Conservation (phyloP, 2,113 vertebrate species). For the Syngnathoides biaculeatus region DNA sequence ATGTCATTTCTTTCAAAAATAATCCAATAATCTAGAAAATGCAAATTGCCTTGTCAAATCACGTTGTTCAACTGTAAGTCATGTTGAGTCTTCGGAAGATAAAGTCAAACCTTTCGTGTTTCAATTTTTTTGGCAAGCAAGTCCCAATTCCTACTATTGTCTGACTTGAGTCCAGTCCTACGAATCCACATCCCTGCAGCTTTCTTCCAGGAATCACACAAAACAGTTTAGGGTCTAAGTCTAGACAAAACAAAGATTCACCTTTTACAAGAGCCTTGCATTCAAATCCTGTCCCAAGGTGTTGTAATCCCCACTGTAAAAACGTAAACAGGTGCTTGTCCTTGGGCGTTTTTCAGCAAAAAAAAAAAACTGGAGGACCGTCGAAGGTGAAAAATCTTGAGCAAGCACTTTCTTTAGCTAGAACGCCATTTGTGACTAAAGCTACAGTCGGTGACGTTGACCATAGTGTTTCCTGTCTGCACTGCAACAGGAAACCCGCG, state of each 20-base stretch:
- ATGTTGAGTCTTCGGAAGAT: neutral
- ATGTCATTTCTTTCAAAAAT: no score
- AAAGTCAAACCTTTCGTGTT: neutral
- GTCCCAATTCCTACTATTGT: neutral
- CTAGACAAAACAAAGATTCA: neutral
- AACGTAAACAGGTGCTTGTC: neutral
- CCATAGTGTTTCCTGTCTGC: slow-evolving; percentile 70
- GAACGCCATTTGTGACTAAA: slow-evolving; percentile 42
- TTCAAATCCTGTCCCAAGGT: slow-evolving; percentile 1
- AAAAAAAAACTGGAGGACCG: slow-evolving; percentile 1
- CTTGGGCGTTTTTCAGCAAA: neutral
- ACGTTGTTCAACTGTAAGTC: neutral
- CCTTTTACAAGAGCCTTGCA: slow-evolving; percentile 4
- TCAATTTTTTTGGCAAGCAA: neutral
- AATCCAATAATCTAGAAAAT: neutral
- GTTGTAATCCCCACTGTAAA: slow-evolving; percentile 9
- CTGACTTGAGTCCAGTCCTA: neutral
- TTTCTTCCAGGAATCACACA: neutral
- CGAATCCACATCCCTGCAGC: no score
- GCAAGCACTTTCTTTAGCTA: slow-evolving; percentile 49
- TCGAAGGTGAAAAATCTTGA: slow-evolving; percentile 20
- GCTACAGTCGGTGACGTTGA: slow-evolving; percentile 49
- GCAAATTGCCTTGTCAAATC: neutral
- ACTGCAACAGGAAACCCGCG: slow-evolving; percentile 71
- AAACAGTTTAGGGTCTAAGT: neutral